phyloP scores from a whole-genome alignment of 2,888 invertebrate genomes.

The Abrostola triplasia region DNA sequence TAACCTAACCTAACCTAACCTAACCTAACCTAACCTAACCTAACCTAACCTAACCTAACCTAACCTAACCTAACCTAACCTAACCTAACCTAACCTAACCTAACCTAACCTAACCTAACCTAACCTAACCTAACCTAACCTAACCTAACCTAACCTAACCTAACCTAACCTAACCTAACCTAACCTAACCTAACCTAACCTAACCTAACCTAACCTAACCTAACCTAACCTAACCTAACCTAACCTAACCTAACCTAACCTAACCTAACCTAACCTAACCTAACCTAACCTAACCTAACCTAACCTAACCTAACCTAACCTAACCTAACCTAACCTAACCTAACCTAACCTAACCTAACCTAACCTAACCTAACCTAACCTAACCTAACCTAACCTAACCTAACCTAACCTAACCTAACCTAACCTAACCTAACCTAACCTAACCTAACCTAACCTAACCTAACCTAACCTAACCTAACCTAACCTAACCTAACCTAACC shows the following conservation, averaged over 20 bases:
- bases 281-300: conserved; percentile 40
- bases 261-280: conserved; percentile 45
- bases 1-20: conserved; percentile 35
- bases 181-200: conserved; percentile 43
- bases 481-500: conserved; percentile 19
- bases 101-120: conserved; percentile 32
- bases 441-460: conserved; percentile 19
- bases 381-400: conserved; percentile 31
- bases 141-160: conserved; percentile 34
- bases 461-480: conserved; percentile 11
- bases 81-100: conserved; percentile 35
- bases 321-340: conserved; percentile 28
- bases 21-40: conserved; percentile 35
- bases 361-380: conserved; percentile 29
- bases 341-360: conserved; percentile 34
- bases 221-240: conserved; percentile 42
- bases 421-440: conserved; percentile 28
- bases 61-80: conserved; percentile 34
- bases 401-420: conserved; percentile 36
- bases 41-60: conserved; percentile 35
- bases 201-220: conserved; percentile 37
- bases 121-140: conserved; percentile 31
- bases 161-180: conserved; percentile 36
- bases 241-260: conserved; percentile 43
- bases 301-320: conserved; percentile 22